These are phyloP conservation scores for Paratrypauchen microcephalus DNA, from an alignment of 2,797 vertebrate species.

Conservation along the genomic window DNA sequence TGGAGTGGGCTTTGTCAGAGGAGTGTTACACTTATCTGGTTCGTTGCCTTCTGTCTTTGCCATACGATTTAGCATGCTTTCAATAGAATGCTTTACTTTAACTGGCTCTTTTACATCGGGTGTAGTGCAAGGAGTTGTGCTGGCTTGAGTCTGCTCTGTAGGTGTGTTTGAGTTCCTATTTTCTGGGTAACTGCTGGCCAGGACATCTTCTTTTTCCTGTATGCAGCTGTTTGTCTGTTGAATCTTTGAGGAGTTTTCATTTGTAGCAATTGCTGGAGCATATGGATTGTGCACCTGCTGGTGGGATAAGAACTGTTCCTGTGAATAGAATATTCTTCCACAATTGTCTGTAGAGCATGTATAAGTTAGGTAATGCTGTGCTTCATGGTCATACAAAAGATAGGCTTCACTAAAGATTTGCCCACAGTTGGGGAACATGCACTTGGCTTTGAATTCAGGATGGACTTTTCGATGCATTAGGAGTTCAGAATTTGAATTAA, in stretches of 20 bases:
- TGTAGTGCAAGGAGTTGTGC: conserved; percentile 47
- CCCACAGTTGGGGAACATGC: conserved; percentile 98
- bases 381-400: conserved; percentile 97
- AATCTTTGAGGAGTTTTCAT: conserved; percentile 64
- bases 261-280: conserved; percentile 48
- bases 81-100: conserved; percentile 72
- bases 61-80: conserved; percentile 69
- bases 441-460: conserved; percentile 92
- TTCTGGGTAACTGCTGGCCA: conserved; percentile 43
- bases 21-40: conserved; percentile 69
- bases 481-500: conserved; percentile 94
- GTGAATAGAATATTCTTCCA: conserved; percentile 91
- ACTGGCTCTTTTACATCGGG: conserved; percentile 55
- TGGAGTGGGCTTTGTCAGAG: conserved; percentile 57
- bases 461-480: conserved; percentile 93
- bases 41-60: conserved; percentile 47
- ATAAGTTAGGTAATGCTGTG: conserved; percentile 98
- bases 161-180: conserved; percentile 34
- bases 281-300: conserved; percentile 80
- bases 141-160: conserved; percentile 46
- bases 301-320: conserved; percentile 88
- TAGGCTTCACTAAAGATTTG: conserved; percentile 94
- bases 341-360: conserved; percentile 90
- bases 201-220: conserved; percentile 25
- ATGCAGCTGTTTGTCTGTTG: conserved; percentile 36